A percentile compares a stretch with the other conserved stretches of the same genome.
phyloP scores from a whole-genome alignment of 1,140 invertebrate genomes.

The Portunus trituberculatus region DNA sequence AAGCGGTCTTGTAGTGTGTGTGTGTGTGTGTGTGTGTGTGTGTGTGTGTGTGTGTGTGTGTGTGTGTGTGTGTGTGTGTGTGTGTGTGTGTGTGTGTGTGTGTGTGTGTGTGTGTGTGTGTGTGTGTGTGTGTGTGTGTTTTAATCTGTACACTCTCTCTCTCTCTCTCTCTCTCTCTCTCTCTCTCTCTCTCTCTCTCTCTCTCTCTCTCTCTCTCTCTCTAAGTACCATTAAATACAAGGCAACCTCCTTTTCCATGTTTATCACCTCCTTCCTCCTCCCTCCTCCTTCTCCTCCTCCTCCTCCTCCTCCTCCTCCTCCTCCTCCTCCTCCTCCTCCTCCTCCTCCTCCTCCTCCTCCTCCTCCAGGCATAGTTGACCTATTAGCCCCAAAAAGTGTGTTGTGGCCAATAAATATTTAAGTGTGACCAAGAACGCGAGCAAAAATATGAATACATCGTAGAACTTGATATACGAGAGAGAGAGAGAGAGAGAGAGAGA shows the following conservation, averaged over 20 bases:
- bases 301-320: neutral
- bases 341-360: slow-evolving; percentile 6
- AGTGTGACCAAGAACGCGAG: neutral
- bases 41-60: too few species aligned
- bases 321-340: neutral
- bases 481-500: too few species aligned
- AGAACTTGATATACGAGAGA: too few species aligned
- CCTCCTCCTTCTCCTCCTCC: neutral
- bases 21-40: too few species aligned
- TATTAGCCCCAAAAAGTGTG: neutral
- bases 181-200: slow-evolving; percentile 4
- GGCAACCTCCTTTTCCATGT: neutral
- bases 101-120: too few species aligned
- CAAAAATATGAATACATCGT: too few species aligned
- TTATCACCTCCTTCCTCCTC: neutral
- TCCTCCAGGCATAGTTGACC: neutral
- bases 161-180: neutral
- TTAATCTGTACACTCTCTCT: neutral
- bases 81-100: too few species aligned
- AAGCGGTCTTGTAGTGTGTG: too few species aligned
- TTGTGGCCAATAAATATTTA: neutral
- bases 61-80: too few species aligned
- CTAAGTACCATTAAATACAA: too few species aligned
- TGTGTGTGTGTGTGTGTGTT: too few species aligned
- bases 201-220: neutral